Conservation (phyloP, 1,140 invertebrate genomes). For the Acyrthosiphon pisum region DNA sequence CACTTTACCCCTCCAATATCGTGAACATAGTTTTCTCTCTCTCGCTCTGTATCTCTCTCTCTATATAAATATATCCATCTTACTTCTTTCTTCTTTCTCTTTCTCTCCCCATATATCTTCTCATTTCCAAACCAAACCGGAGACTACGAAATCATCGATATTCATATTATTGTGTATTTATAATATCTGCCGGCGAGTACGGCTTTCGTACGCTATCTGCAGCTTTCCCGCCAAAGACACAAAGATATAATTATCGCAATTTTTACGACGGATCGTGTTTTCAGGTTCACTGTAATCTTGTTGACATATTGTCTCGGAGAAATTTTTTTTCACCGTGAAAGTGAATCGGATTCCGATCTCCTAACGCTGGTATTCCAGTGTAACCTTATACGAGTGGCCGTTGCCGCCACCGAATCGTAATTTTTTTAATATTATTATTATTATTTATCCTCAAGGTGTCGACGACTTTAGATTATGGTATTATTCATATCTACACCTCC, state of each 20-base stretch:
- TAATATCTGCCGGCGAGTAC: neutral
- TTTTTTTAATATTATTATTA: neutral
- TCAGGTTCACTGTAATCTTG: constrained; percentile 24
- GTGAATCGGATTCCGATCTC: constrained; percentile 41
- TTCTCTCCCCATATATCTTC: neutral
- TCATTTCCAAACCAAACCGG: neutral
- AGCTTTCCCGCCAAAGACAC: constrained; percentile 40
- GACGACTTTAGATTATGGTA: neutral
- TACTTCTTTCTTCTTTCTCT: neutral
- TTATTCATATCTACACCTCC: neutral
- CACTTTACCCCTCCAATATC: constrained; percentile 38
- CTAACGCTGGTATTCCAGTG: neutral
- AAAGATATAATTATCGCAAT: constrained; percentile 8
- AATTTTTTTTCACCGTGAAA: constrained; percentile 45
- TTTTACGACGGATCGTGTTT: constrained; percentile 19
- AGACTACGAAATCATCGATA: constrained; percentile 8
- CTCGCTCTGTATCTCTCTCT: neutral
- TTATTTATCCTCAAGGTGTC: neutral
- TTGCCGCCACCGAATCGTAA: neutral
- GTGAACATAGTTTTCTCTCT: neutral
- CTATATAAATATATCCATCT: neutral
- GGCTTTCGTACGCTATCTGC: neutral
- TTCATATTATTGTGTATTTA: neutral
- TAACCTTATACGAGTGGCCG: neutral
- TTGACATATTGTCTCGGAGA: constrained; percentile 41